Evolutionary conservation across 2,797 vertebrate species (phyloP).

Genomic region (Tenualosa thibaudeaui): DNA sequence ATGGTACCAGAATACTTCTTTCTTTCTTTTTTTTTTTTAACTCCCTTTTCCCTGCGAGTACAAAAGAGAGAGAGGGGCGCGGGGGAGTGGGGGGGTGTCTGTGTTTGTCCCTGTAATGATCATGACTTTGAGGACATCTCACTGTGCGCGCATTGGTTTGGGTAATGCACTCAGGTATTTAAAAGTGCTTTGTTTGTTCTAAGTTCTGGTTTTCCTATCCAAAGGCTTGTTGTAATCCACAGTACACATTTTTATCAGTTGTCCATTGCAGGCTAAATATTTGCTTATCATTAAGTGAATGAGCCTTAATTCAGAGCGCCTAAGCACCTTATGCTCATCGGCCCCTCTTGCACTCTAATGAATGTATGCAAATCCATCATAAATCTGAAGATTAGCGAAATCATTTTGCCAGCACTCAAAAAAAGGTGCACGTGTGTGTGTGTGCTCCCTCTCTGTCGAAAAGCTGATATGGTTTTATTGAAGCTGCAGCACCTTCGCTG

Average conservation of each 20-base stretch:
- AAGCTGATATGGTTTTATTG: slow-evolving; percentile 55
- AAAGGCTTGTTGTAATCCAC: slow-evolving; percentile 77
- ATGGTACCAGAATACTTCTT: background rate
- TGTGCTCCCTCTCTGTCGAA: slow-evolving; percentile 65
- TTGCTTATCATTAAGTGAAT: slow-evolving; percentile 86
- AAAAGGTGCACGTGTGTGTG: slow-evolving; percentile 56
- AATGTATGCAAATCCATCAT: slow-evolving; percentile 84
- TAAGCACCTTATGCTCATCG: slow-evolving; percentile 81
- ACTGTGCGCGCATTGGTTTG: slow-evolving; percentile 41
- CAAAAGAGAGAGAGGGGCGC: slow-evolving; percentile 35
- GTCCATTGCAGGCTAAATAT: slow-evolving; percentile 83
- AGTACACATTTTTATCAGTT: slow-evolving; percentile 85
- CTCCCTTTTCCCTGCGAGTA: slow-evolving; percentile 30
- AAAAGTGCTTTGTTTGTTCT: slow-evolving; percentile 78
- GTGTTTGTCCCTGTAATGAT: slow-evolving; percentile 45
- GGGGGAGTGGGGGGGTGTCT: slow-evolving; percentile 31
- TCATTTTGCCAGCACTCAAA: slow-evolving; percentile 63
- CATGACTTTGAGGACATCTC: slow-evolving; percentile 60
- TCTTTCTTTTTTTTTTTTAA: background rate
- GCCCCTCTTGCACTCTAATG: slow-evolving; percentile 73
- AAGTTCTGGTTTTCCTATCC: slow-evolving; percentile 76
- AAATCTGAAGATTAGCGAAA: slow-evolving; percentile 84
- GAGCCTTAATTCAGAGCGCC: slow-evolving; percentile 81
- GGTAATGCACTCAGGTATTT: slow-evolving; percentile 76
- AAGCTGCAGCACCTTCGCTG: slow-evolving; percentile 14